Evolutionary conservation across 2,797 vertebrate genomes (phyloP), one percentile per base, ranked within the genome.

Genomic region (Carapus acus): DNA sequence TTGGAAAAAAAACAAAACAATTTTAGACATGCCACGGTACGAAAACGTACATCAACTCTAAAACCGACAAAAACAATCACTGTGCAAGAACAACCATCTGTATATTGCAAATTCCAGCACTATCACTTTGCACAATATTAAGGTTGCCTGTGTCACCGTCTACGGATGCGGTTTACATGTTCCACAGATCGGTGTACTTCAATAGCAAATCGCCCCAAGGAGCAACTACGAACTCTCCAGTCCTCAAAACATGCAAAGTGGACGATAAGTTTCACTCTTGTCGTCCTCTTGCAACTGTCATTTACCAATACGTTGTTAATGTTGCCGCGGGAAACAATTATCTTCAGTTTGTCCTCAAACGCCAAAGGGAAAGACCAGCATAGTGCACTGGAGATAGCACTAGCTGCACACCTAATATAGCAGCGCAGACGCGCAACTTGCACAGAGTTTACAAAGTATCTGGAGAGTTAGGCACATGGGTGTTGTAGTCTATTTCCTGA

Each of bases 391-490:
- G 62, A 62, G 47, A 80, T 67, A 83, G 82, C 80, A 64, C 74
- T 80, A 76, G 78, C 77, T 78, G 78, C 84, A 84, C 78, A 83
- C 75, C 77, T 80, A 83, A 81, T 82, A 86, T 83, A 87, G 77
- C 77, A 81, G 74, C 64, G 74, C 78, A 80, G 78, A 79, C 83
- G 68, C 77, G 81, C 80, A 89, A 90, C 84, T 91, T 90, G 83
- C 85, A 82, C 78, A 78, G 85, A 91, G 87, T 91, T 91, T 90
- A 85, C 80, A 87, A 91, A 91, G 88, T 91, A 88, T 85, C 83
- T 74, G 34, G 71, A 75, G 84, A 77, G 74, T 65, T 55, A 69
- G 58, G 58, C 29, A 53, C 58, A 54, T 90, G 89, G 88, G 82
- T 8, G 49, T 80, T 89, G 88, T 90, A 89, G 89, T 90, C 77